Evolutionary conservation across 2,888 invertebrate genomes (phyloP), one percentile per base, ranked within the genome.

Genomic region (Rugalucina vietnamica): DNA sequence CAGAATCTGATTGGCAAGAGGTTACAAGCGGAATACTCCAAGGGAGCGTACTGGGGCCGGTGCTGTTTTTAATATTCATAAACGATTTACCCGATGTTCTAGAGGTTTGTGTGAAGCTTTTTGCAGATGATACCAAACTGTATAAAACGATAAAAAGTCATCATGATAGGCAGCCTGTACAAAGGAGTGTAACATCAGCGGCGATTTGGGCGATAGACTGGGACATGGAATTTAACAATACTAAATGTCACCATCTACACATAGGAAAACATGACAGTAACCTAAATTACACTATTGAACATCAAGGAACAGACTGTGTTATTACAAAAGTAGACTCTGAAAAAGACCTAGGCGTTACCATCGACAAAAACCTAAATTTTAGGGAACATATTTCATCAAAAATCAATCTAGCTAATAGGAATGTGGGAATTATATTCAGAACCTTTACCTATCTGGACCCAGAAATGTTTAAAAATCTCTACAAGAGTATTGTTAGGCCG

Each of bases 341-440:
- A 60, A 79, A 74, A 21, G 79, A 79, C 39, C 5, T 79, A 12
- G 69, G 79, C 24, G 65, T 79, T 18, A 32, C 29, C 4, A 34
- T 79, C 1, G 74, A 79, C 32, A 24, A 43, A 14, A 65, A 69
- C 8, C 76, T 79, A 29, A 73, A 14, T 32, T 74, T 74, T 34
- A 32, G 27, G 49, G 14, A 32, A 4, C 79, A 79, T 27, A 74
- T 65, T 2, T 10, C 43, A 1, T 5, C 39, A 21, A 27, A 43
- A 37, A 49, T 49, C 0, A 70, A 29, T 1, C 65, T 43, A 29
- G 75, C 80, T 24, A 74, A 80, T 18, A 69, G n/a, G 21, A 21
- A 27, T 5, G 3, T 14, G 3, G 69, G 69, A 21, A 10, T 69
- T 24, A 69, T 69, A 69, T 69, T 29, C 14, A 69, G 69, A 69